These are phyloP conservation scores for Sclerurus mexicanus DNA, from an alignment of 2,113 vertebrate genomes.

Conservation along the genomic window DNA sequence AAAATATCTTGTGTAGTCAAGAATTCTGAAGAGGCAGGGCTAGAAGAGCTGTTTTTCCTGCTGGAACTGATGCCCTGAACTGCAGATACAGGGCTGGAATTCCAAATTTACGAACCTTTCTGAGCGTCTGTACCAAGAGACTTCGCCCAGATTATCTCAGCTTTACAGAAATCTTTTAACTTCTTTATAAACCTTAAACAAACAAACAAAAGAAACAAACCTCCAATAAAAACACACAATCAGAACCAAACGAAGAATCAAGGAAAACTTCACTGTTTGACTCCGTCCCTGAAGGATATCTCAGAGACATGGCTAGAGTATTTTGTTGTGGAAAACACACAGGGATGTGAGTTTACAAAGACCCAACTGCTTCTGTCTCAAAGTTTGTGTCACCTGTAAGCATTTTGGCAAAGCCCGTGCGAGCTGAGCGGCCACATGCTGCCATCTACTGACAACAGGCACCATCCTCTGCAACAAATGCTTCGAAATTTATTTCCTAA, in stretches of 20 bases:
- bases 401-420: neutral
- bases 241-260: neutral
- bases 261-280: neutral
- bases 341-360: neutral
- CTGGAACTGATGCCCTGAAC: neutral
- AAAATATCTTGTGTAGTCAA: neutral
- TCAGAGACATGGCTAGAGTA: neutral
- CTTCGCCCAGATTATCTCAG: neutral
- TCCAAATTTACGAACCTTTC: neutral
- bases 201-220: neutral
- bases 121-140: neutral
- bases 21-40: neutral
- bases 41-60: neutral
- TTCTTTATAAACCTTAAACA: neutral
- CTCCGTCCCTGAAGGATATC: neutral
- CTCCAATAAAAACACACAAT: neutral
- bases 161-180: constrained; percentile 16
- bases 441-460: constrained; percentile 71
- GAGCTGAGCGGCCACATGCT: constrained; percentile 61
- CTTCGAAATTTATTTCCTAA: neutral
- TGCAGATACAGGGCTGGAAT: neutral
- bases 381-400: neutral
- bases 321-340: neutral
- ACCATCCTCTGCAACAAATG: neutral
- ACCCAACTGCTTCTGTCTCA: neutral